Percentiles rank a stretch among this genome's conserved stretches.
Evolutionary conservation across 2,888 invertebrate species (phyloP).

Genomic region (Drosophila siamana): DNA sequence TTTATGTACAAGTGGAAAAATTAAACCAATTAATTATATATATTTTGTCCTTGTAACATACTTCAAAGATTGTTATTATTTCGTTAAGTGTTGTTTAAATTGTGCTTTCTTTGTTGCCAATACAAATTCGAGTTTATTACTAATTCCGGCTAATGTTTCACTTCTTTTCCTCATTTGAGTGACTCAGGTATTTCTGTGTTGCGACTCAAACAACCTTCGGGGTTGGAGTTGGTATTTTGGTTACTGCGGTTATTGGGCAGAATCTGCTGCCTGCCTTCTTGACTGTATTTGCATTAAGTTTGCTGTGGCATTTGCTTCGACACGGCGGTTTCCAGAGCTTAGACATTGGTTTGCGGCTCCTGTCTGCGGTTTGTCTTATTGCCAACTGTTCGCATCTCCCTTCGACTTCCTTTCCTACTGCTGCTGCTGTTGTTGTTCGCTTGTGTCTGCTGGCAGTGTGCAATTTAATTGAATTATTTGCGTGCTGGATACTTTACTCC

Average conservation of each 20-base stretch:
- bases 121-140: background rate
- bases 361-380: slow-evolving; percentile 49
- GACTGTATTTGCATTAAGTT: slow-evolving; percentile 52
- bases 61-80: no score
- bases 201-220: background rate
- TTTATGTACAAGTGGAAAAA: no score
- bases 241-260: slow-evolving; percentile 51
- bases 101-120: background rate
- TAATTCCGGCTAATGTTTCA: background rate
- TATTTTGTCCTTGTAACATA: no score
- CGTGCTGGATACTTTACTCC: slow-evolving; percentile 43
- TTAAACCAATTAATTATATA: no score
- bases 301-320: slow-evolving; percentile 30
- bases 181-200: background rate
- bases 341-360: slow-evolving; percentile 48
- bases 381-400: slow-evolving; percentile 1
- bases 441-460: slow-evolving; percentile 45
- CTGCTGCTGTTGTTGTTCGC: slow-evolving; percentile 21
- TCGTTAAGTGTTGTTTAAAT: background rate
- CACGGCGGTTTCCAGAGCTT: slow-evolving; percentile 33
- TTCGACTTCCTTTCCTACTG: no score
- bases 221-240: slow-evolving; percentile 31
- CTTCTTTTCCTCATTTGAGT: background rate
- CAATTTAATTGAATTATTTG: slow-evolving; percentile 78
- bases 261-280: background rate